Percentiles rank a stretch among this genome's conserved stretches.
These are phyloP conservation scores for Drosophila prolongata DNA, from an alignment of 2,888 invertebrate genomes.

Conservation along the genomic window DNA sequence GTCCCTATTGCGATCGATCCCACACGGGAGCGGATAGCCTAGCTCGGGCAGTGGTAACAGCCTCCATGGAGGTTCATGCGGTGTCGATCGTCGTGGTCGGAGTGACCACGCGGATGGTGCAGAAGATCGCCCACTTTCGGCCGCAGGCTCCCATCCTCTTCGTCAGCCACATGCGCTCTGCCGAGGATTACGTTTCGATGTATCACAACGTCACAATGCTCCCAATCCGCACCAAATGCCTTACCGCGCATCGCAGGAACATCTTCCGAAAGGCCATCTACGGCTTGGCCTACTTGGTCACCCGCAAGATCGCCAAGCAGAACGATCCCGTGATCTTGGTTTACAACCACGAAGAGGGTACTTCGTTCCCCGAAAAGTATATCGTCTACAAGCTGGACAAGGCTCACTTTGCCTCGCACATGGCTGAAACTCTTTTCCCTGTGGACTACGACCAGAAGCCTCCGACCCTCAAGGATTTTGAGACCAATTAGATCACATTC, in stretches of 20 bases:
- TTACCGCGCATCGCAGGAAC: slow-evolving; percentile 51
- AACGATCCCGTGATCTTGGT: slow-evolving; percentile 70
- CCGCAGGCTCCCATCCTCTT: slow-evolving; percentile 77
- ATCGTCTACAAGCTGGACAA: slow-evolving; percentile 68
- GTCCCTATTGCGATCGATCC: slow-evolving; percentile 69
- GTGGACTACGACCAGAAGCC: not conserved
- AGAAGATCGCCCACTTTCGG: slow-evolving; percentile 80
- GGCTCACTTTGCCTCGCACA: slow-evolving; percentile 52
- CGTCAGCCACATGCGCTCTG: slow-evolving; percentile 70
- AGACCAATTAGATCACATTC: not conserved
- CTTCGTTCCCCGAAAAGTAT: slow-evolving; percentile 75
- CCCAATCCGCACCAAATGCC: slow-evolving; percentile 48
- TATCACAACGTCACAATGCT: slow-evolving; percentile 77
- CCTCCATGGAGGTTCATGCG: slow-evolving; percentile 74
- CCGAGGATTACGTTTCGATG: slow-evolving; percentile 71
- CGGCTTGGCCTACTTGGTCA: slow-evolving; percentile 64
- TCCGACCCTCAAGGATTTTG: not conserved
- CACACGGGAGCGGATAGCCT: slow-evolving; percentile 72
- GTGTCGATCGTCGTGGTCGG: slow-evolving; percentile 77
- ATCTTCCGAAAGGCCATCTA: slow-evolving; percentile 65
- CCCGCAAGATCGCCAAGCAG: slow-evolving; percentile 50
- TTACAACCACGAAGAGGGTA: slow-evolving; percentile 56
- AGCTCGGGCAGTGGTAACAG: slow-evolving; percentile 72
- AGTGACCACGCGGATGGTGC: slow-evolving; percentile 76
- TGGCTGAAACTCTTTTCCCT: slow-evolving; percentile 55